Conservation (phyloP, 2,113 vertebrate genomes). For the Leptobrachium leishanense region DNA sequence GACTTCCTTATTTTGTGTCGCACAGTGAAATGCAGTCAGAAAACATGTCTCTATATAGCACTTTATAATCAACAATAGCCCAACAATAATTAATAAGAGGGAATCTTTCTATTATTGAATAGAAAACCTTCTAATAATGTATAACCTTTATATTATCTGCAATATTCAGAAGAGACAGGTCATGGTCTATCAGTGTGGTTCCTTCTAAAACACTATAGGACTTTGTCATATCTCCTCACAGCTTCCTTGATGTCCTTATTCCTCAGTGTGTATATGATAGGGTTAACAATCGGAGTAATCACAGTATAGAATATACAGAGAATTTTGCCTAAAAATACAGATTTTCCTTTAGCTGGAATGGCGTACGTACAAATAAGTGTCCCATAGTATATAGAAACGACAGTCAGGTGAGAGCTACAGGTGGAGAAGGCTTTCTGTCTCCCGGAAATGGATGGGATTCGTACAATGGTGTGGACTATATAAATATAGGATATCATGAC, state of each 20-base stretch:
- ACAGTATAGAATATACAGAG: constrained; percentile 13
- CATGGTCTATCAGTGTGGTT: too few species aligned
- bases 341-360: constrained; percentile 15
- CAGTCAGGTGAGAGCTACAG: constrained; percentile 16
- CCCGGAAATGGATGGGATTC: constrained; percentile 43
- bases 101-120: too few species aligned
- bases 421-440: constrained; percentile 48
- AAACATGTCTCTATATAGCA: too few species aligned
- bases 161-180: too few species aligned
- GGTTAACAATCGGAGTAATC: constrained; percentile 31
- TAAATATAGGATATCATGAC: constrained; percentile 47
- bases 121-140: too few species aligned
- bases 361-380: constrained; percentile 18
- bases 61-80: too few species aligned
- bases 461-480: constrained; percentile 45
- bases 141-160: too few species aligned
- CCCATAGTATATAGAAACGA: constrained; percentile 24
- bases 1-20: too few species aligned
- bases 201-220: too few species aligned
- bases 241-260: constrained; percentile 19
- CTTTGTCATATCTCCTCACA: too few species aligned
- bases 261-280: constrained; percentile 26
- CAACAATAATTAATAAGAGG: too few species aligned
- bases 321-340: not conserved
- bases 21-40: too few species aligned